A percentile compares a stretch with the other conserved stretches of the same genome.
Conservation (phyloP, 2,113 vertebrate genomes). For the Rissa tridactyla region DNA sequence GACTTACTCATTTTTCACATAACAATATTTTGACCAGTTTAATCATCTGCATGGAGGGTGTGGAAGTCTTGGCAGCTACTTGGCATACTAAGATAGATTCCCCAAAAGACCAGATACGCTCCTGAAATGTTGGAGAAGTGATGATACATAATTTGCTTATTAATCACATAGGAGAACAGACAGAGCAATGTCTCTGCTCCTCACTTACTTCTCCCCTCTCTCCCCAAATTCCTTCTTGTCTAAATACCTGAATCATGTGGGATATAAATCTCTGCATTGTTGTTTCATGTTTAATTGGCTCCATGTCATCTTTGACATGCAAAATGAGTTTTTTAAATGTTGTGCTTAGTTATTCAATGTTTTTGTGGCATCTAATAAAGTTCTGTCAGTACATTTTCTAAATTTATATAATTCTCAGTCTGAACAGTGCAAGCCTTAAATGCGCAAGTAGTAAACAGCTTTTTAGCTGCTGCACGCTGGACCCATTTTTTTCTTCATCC, state of each 20-base stretch:
- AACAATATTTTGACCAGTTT: conserved; percentile 66
- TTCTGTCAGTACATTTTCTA: neutral
- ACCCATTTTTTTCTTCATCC: neutral
- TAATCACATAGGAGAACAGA: conserved; percentile 49
- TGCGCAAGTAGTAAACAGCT: neutral
- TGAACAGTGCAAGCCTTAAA: neutral
- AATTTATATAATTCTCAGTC: neutral
- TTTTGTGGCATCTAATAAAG: neutral
- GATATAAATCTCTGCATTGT: neutral
- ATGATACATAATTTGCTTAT: conserved; percentile 59
- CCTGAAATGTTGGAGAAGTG: conserved; percentile 48
- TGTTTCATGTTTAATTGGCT: neutral
- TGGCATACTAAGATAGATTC: conserved; percentile 64
- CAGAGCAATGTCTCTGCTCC: neutral
- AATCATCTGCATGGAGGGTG: conserved; percentile 57
- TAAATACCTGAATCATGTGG: neutral
- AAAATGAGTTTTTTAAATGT: neutral
- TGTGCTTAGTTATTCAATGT: neutral
- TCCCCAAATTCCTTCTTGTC: neutral
- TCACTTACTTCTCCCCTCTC: neutral
- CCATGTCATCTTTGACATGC: neutral
- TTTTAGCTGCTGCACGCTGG: neutral
- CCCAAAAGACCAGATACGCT: conserved; percentile 47
- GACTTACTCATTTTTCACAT: conserved; percentile 49
- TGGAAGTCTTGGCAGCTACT: conserved; percentile 60